Base-by-base conservation (phyloP, 2,888 invertebrate genomes). In the Hypsopygia costalis region DNA sequence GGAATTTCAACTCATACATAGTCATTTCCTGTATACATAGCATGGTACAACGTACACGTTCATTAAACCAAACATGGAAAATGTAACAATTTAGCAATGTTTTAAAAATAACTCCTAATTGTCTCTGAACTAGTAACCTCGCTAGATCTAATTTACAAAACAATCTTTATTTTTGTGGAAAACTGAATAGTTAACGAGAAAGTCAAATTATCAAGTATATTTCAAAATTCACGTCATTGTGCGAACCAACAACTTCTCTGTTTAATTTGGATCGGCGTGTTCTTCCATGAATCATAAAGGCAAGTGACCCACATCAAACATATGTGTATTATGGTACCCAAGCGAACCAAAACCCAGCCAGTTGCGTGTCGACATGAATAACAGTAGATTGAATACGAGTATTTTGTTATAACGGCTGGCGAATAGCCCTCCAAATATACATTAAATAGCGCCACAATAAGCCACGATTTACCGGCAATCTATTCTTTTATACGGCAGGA, bases 401-500 rank as follows among this genome's bases (percentile, higher is more conserved):
- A 69, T 72, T 72, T 56, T 59, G 68, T 68, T 76, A 67, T 68
- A 71, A 69, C 66, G 63, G 69, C 63, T 64, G 55, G 62, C 64
- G 66, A 62, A 66, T 62, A 71, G 69, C 74, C 79, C 74, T 76
- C 73, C 68, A 77, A 69, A 82, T 77, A 69, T 59, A 75, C 66
- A 81, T 82, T 79, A 81, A 82, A 85, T 74, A 77, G 71, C 66
- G 57, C 71, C 74, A 87, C 85, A 88, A 86, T 85, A 77, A 73
- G 70, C 74, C 52, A 71, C 80, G 73, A 87, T 87, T 87, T 85
- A 85, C 85, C 83, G 86, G 79, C 87, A 82, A 88, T 87, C 85
- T 86, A 76, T 81, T 81, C 76, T 79, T 80, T 85, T 86, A 79
- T 83, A 69, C 64, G 66, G 58, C 58, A 69, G 69, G 67, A 74